Conservation (phyloP, 2,888 invertebrate species). For the Drosophila percnosoma region DNA sequence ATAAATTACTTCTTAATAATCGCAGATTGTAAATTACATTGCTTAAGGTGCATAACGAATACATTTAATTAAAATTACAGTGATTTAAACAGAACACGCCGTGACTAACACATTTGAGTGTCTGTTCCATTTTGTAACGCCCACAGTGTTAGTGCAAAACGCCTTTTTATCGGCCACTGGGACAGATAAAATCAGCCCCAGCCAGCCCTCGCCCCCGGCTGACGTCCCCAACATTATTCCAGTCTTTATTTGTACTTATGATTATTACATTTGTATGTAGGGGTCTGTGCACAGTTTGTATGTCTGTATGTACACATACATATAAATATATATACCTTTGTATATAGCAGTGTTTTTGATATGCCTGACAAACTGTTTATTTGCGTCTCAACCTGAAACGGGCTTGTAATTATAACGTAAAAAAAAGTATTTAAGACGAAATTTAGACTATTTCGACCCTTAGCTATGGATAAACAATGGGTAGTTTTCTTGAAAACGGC, state of each 20-base stretch:
- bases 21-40: conserved; percentile 35
- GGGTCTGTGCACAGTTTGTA: conserved; percentile 38
- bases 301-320: conserved; percentile 5
- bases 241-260: conserved; percentile 42
- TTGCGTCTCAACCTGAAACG: conserved; percentile 20
- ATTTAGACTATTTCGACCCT: background rate
- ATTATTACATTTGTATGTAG: conserved; percentile 36
- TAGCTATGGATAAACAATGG: too few relatives aligned
- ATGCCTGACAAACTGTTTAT: conserved; percentile 67
- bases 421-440: background rate
- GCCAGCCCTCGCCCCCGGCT: conserved; percentile 6
- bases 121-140: conserved; percentile 65
- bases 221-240: conserved; percentile 31
- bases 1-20: conserved; percentile 17
- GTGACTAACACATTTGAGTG: conserved; percentile 40
- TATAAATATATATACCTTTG: conserved; percentile 29
- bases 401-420: conserved; percentile 2
- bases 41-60: conserved; percentile 52
- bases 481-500: too few relatives aligned
- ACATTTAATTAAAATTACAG: conserved; percentile 45
- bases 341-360: conserved; percentile 61
- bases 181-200: conserved; percentile 29
- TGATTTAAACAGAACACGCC: conserved; percentile 36
- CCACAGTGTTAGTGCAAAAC: conserved; percentile 55
- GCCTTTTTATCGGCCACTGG: conserved; percentile 65